Conservation (phyloP, 2,113 vertebrate species). For the Albula glossodonta region DNA sequence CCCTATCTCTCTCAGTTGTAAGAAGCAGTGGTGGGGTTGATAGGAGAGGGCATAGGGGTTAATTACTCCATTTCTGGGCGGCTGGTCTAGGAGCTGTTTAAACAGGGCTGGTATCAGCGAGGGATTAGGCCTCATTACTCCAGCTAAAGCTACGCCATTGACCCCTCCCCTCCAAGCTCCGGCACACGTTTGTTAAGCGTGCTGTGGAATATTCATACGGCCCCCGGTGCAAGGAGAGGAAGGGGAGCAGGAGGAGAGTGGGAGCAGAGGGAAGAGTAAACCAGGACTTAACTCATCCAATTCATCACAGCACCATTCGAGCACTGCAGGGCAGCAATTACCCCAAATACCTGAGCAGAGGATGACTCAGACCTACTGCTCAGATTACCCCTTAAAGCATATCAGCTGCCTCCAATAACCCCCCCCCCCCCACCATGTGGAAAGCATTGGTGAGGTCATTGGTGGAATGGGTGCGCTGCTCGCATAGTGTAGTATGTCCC, state of each 20-base stretch:
- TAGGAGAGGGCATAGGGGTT: slow-evolving; percentile 69
- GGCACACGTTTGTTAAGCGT: slow-evolving; percentile 72
- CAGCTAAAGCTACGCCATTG: slow-evolving; percentile 81
- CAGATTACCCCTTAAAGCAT: slow-evolving; percentile 34
- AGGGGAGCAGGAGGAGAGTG: not conserved
- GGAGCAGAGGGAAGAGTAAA: slow-evolving; percentile 1
- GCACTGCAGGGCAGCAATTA: slow-evolving; percentile 35
- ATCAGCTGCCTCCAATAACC: no score
- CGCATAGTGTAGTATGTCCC: not conserved
- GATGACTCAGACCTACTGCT: slow-evolving; percentile 37
- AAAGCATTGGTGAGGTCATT: slow-evolving; percentile 24
- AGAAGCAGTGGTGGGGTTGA: not conserved
- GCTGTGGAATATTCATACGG: slow-evolving; percentile 74
- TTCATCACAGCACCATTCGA: slow-evolving; percentile 31
- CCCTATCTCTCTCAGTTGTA: not conserved
- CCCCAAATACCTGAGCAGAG: slow-evolving; percentile 40
- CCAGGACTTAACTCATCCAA: slow-evolving; percentile 16
- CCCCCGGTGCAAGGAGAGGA: not conserved
- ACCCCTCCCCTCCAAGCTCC: slow-evolving; percentile 67
- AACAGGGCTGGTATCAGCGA: slow-evolving; percentile 68
- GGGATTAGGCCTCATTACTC: slow-evolving; percentile 84
- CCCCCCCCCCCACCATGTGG: slow-evolving; percentile 16
- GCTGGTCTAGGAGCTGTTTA: slow-evolving; percentile 68
- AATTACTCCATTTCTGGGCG: slow-evolving; percentile 84
- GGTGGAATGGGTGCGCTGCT: not conserved